Conservation (phyloP, 30 jellyfish, hydroid and myxozoan species). For the Catostylus mosaicus region DNA sequence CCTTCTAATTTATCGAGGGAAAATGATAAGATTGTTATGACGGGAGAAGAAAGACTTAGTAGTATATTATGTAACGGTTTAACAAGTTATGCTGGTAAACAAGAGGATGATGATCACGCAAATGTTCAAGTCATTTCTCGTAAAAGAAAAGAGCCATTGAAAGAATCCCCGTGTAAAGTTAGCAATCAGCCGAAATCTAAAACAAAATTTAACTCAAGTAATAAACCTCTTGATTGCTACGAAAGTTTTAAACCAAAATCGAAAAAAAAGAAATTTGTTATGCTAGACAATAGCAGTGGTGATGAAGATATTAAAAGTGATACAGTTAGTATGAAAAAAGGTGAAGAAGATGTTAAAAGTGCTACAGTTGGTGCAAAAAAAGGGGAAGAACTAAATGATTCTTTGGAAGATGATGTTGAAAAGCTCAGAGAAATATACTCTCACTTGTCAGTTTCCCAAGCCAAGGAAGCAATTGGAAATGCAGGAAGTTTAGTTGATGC, state of each 20-base stretch:
- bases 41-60: conserved; percentile 46
- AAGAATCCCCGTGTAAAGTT: not conserved
- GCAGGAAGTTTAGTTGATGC: conserved; percentile 64
- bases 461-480: conserved; percentile 34
- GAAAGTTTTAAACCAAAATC: conserved; percentile 27
- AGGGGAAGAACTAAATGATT: not conserved
- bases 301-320: not conserved
- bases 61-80: conserved; percentile 22
- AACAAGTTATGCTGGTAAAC: not conserved
- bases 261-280: conserved; percentile 46
- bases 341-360: not conserved
- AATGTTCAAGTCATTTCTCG: not conserved
- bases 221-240: not conserved
- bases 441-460: conserved; percentile 23
- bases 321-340: not conserved
- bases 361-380: not conserved
- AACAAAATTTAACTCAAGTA: not conserved
- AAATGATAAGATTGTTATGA: no score
- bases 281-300: conserved; percentile 52
- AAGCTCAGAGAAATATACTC: conserved; percentile 58
- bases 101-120: not conserved
- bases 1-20: no score
- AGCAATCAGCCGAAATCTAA: not conserved
- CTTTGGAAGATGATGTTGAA: conserved; percentile 14
- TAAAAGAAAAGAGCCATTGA: not conserved